A percentile compares a stretch with the other conserved stretches of the same genome.
Conservation (phyloP, 2,888 invertebrate genomes). For the Lasioglossum oenotherae region DNA sequence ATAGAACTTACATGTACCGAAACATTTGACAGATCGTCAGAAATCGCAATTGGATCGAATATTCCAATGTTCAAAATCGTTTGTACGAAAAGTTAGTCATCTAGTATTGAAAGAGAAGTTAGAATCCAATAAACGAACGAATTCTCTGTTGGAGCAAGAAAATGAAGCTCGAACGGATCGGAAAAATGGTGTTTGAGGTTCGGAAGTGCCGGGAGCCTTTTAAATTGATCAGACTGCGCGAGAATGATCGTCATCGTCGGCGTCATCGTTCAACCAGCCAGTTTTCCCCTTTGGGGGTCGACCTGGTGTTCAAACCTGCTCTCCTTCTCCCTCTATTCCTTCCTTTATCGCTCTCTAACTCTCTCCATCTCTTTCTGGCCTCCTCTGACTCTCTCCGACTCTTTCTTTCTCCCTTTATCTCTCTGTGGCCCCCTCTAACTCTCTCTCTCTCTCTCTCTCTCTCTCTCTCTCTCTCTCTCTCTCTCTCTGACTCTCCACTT, state of each 20-base stretch:
- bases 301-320: conserved; percentile 41
- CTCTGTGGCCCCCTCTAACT: not conserved
- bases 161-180: not conserved
- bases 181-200: conserved; percentile 4
- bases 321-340: not conserved
- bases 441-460: conserved; percentile 20
- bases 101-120: not conserved
- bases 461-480: conserved; percentile 8
- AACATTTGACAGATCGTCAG: no score
- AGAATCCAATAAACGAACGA: not conserved
- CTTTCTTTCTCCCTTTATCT: not conserved
- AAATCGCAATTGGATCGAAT: no score
- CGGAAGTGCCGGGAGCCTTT: conserved; percentile 7
- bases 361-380: not conserved
- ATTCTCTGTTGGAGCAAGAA: not conserved
- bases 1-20: not conserved
- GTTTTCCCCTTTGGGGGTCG: conserved; percentile 37
- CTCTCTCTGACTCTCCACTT: conserved; percentile 3
- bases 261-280: conserved; percentile 46
- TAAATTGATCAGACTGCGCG: conserved; percentile 19
- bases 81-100: not conserved
- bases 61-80: not conserved
- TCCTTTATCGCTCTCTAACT: not conserved
- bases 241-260: conserved; percentile 40
- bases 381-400: not conserved